A percentile compares a stretch with the other conserved stretches of the same genome.
phyloP scores from a whole-genome alignment of 2,888 invertebrate species.

The Drosophila suboccidentalis region DNA sequence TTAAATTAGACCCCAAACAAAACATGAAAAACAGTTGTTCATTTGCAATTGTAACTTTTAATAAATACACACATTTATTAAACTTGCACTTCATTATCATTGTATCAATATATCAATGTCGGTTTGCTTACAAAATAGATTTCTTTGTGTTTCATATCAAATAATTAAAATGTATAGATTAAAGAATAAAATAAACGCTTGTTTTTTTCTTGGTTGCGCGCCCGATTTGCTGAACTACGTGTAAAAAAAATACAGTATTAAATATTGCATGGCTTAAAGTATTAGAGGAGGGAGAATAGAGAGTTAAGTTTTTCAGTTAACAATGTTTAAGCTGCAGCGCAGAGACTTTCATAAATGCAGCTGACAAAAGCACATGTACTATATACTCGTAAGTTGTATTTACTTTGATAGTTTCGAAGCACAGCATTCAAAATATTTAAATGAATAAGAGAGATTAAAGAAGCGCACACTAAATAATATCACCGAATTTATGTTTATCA shows the following conservation, averaged over 20 bases:
- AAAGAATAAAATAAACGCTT: constrained; percentile 45
- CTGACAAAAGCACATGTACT: constrained; percentile 60
- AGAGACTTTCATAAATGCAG: constrained; percentile 62
- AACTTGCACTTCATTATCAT: constrained; percentile 75
- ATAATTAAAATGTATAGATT: constrained; percentile 67
- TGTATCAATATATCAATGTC: constrained; percentile 69
- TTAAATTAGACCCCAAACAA: not conserved
- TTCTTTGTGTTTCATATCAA: constrained; percentile 50
- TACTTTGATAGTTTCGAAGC: constrained; percentile 2
- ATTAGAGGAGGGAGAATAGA: constrained; percentile 39
- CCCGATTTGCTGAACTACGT: constrained; percentile 35
- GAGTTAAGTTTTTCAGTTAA: constrained; percentile 24
- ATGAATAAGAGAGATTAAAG: constrained; percentile 15
- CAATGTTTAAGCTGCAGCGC: constrained; percentile 48
- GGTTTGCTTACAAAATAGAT: constrained; percentile 56
- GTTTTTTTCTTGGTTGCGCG: constrained; percentile 59
- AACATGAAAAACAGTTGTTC: constrained; percentile 4
- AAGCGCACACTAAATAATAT: constrained; percentile 77
- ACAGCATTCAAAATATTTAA: constrained; percentile 14
- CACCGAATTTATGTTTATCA: constrained; percentile 64
- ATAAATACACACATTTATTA: constrained; percentile 79
- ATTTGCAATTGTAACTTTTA: constrained; percentile 68
- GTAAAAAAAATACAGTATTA: constrained; percentile 67
- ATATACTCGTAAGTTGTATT: constrained; percentile 27
- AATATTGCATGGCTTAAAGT: constrained; percentile 59